Percentiles rank a stretch among this genome's conserved stretches.
Conservation (phyloP, 2,888 invertebrate genomes). For the Theretra japonica region DNA sequence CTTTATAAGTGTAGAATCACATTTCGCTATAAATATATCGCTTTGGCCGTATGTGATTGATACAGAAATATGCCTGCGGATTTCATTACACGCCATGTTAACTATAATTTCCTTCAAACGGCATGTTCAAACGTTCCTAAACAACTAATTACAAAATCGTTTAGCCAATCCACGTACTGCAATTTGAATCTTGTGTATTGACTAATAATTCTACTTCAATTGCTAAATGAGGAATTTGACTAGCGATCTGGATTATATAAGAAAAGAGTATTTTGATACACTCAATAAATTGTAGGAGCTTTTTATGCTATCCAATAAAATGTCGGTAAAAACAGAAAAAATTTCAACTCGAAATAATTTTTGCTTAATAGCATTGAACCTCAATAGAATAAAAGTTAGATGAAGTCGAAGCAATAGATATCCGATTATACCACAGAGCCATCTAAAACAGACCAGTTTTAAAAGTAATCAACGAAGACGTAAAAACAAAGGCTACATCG, state of each 20-base stretch:
- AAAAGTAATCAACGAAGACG: constrained; percentile 21
- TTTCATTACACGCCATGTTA: constrained; percentile 15
- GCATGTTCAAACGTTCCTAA: constrained; percentile 14
- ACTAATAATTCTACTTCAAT: not conserved
- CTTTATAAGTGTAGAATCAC: not conserved
- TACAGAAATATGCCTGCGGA: not conserved
- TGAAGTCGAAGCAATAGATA: constrained; percentile 8
- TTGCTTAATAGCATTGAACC: not conserved
- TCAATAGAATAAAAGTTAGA: not conserved
- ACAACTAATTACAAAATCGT: constrained; percentile 19
- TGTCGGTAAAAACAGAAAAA: not conserved
- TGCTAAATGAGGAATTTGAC: not conserved
- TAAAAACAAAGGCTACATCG: not conserved
- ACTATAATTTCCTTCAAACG: constrained; percentile 10
- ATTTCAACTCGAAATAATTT: not conserved
- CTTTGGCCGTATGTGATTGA: not conserved
- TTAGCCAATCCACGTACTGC: not conserved
- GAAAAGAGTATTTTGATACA: not conserved
- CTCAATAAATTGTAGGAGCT: too few relatives aligned
- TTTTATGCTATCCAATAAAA: not conserved
- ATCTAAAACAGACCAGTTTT: constrained; percentile 7
- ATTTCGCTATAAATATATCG: not conserved
- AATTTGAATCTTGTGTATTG: not conserved
- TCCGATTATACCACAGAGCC: not conserved
- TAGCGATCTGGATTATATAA: not conserved